These are phyloP conservation scores for Latrodectus elegans DNA, from an alignment of 2,888 invertebrate species.

Conservation along the genomic window DNA sequence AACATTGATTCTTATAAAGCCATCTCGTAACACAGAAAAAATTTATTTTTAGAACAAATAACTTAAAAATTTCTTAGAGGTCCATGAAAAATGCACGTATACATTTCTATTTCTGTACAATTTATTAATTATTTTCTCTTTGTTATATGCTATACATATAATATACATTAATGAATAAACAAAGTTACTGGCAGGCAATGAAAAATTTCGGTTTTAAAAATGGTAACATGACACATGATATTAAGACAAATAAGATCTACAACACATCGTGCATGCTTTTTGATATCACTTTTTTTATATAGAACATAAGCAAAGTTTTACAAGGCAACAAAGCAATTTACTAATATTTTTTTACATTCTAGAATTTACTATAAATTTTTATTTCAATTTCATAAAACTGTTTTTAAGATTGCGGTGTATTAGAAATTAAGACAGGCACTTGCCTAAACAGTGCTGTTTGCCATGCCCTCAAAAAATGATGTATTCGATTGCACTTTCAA, in stretches of 20 bases:
- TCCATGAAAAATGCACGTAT: slow-evolving; percentile 13
- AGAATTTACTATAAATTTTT: slow-evolving; percentile 38
- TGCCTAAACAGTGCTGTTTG: slow-evolving; percentile 65
- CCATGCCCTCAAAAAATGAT: slow-evolving; percentile 59
- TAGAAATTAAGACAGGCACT: slow-evolving; percentile 62
- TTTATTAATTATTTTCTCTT: slow-evolving; percentile 23
- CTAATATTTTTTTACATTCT: slow-evolving; percentile 37
- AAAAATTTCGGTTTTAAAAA: slow-evolving; percentile 14
- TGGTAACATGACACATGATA: slow-evolving; percentile 28
- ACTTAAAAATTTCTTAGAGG: slow-evolving; percentile 23
- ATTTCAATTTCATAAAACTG: slow-evolving; percentile 49
- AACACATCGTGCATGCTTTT: slow-evolving; percentile 51
- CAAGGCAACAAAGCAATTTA: slow-evolving; percentile 37
- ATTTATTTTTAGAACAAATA: slow-evolving; percentile 29
- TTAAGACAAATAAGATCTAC: slow-evolving; percentile 52
- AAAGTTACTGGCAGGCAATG: slow-evolving; percentile 34
- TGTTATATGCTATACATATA: slow-evolving; percentile 59
- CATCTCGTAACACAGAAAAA: slow-evolving; percentile 39
- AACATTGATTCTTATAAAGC: slow-evolving; percentile 1
- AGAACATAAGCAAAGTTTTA: slow-evolving; percentile 47
- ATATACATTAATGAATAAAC: slow-evolving; percentile 56
- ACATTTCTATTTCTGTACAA: slow-evolving; percentile 48
- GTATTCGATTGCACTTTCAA: slow-evolving; percentile 64
- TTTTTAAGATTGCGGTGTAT: slow-evolving; percentile 35
- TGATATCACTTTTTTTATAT: slow-evolving; percentile 21